These are phyloP conservation scores for Catocala nupta DNA, from an alignment of 2,888 invertebrate genomes.

Conservation along the genomic window DNA sequence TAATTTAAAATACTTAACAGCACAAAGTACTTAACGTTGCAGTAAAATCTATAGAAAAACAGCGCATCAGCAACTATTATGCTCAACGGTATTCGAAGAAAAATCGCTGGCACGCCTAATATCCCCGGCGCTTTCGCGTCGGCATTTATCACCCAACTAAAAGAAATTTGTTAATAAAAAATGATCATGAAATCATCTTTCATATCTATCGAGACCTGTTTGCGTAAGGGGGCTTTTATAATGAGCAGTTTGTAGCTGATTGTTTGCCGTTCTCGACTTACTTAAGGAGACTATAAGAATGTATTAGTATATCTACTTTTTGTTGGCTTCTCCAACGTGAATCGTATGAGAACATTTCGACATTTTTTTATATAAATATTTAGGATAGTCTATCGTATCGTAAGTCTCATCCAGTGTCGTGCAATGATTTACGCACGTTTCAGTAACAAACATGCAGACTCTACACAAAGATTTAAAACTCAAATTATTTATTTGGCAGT, in stretches of 20 bases:
- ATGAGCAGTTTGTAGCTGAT: not conserved
- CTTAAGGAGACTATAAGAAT: too few relatives aligned
- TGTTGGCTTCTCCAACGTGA: too few relatives aligned
- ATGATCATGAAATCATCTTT: slow-evolving; percentile 33
- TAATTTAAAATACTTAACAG: not conserved
- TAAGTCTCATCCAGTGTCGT: too few relatives aligned
- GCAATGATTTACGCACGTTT: too few relatives aligned
- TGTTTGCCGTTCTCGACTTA: too few relatives aligned
- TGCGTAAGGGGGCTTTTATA: not conserved
- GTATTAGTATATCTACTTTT: too few relatives aligned
- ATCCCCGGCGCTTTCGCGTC: slow-evolving; percentile 12
- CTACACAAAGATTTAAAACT: too few relatives aligned
- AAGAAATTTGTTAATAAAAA: slow-evolving; percentile 40
- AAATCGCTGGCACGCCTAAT: slow-evolving; percentile 32
- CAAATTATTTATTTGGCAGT: too few relatives aligned
- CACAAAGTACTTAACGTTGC: not conserved
- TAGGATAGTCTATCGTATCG: too few relatives aligned
- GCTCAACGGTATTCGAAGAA: slow-evolving; percentile 35
- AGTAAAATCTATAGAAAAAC: not conserved
- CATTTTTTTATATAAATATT: too few relatives aligned
- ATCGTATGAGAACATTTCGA: too few relatives aligned
- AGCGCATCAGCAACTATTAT: slow-evolving; percentile 30
- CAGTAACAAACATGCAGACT: too few relatives aligned
- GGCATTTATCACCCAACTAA: slow-evolving; percentile 47
- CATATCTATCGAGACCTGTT: slow-evolving; percentile 21